These are phyloP conservation scores for Thalpophila matura DNA, from an alignment of 2,888 invertebrate genomes.

Conservation along the genomic window DNA sequence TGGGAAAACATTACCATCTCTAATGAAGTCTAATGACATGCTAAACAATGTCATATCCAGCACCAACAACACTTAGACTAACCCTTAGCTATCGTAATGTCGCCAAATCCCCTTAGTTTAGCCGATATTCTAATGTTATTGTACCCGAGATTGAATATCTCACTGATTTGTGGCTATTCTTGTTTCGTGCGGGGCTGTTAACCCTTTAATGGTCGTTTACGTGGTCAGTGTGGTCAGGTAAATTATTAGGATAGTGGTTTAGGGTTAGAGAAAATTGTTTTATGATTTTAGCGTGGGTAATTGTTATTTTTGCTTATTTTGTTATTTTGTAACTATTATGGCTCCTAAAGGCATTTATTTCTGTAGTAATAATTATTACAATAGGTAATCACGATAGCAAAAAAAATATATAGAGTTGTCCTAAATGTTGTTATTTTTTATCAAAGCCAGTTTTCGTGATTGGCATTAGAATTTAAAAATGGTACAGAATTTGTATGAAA, in stretches of 20 bases:
- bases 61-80: slow-evolving; percentile 41
- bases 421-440: too few relatives aligned
- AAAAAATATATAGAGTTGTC: too few relatives aligned
- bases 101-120: slow-evolving; percentile 81
- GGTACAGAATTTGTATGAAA: too few relatives aligned
- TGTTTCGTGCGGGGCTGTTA: slow-evolving; percentile 70
- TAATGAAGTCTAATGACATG: slow-evolving; percentile 1
- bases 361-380: not conserved
- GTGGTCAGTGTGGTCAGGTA: slow-evolving; percentile 61
- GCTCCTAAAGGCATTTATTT: not conserved
- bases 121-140: slow-evolving; percentile 87
- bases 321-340: not conserved
- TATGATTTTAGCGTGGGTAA: not conserved
- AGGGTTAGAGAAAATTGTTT: slow-evolving; percentile 32
- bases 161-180: slow-evolving; percentile 85
- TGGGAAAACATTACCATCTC: not conserved
- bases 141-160: slow-evolving; percentile 88
- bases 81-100: slow-evolving; percentile 74
- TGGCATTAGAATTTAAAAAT: too few relatives aligned
- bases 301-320: slow-evolving; percentile 31
- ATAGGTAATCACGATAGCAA: too few relatives aligned
- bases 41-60: slow-evolving; percentile 63
- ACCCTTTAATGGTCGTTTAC: slow-evolving; percentile 60
- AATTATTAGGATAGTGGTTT: slow-evolving; percentile 50
- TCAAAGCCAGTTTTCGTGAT: too few relatives aligned